These are phyloP conservation scores for Vipera ursinii DNA, from an alignment of 2,797 vertebrate genomes.

Conservation along the genomic window DNA sequence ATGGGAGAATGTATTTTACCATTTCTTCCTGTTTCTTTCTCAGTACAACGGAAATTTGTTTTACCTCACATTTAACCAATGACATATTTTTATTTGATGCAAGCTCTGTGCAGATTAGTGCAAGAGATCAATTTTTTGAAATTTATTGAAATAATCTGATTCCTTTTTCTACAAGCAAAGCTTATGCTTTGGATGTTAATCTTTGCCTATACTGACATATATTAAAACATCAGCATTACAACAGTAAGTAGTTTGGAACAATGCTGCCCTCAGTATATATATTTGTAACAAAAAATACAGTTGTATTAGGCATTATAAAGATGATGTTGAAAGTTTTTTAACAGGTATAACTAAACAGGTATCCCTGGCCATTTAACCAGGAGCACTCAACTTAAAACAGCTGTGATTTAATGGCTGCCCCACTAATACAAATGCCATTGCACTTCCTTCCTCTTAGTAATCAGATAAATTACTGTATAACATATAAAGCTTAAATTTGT, in stretches of 20 bases:
- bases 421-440: background rate
- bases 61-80: conserved; percentile 26
- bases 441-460: background rate
- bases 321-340: background rate
- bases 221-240: conserved; percentile 22
- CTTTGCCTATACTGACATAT: conserved; percentile 24
- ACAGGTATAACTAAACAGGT: background rate
- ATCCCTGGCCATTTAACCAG: background rate
- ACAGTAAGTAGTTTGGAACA: conserved; percentile 16
- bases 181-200: conserved; percentile 39
- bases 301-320: conserved; percentile 21
- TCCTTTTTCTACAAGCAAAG: conserved; percentile 28
- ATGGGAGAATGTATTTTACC: background rate
- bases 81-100: conserved; percentile 41
- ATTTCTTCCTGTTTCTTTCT: background rate
- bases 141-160: conserved; percentile 42
- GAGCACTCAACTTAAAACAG: background rate
- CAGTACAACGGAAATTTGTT: background rate
- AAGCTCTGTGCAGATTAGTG: background rate
- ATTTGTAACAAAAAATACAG: conserved; percentile 16
- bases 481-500: background rate
- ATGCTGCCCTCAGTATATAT: conserved; percentile 1
- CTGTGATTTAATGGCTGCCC: background rate
- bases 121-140: conserved; percentile 25
- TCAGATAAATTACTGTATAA: background rate